These are phyloP conservation scores for Allobates femoralis DNA, from an alignment of 2,797 vertebrate genomes.

Conservation along the genomic window DNA sequence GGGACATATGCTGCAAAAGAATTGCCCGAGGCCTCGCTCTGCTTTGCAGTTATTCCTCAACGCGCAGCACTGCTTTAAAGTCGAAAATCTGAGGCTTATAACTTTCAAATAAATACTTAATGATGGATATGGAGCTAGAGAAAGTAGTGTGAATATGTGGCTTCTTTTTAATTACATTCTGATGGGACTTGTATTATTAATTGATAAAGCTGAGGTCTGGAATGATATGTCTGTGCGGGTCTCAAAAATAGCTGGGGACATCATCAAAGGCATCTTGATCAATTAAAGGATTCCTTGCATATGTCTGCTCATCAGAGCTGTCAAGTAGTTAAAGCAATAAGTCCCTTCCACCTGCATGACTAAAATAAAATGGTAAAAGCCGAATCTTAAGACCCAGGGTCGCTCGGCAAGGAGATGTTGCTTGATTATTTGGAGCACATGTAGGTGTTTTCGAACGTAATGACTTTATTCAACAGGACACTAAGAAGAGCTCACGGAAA, in stretches of 20 bases:
- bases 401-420: conserved; percentile 72
- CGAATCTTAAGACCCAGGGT: not conserved
- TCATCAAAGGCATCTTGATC: conserved; percentile 97
- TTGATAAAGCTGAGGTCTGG: conserved; percentile 93
- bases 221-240: conserved; percentile 86
- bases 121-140: conserved; percentile 87
- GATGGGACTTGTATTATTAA: conserved; percentile 97
- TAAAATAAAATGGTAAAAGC: conserved; percentile 79
- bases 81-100: conserved; percentile 79
- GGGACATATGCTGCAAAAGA: conserved; percentile 79
- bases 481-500: conserved; percentile 80
- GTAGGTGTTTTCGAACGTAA: conserved; percentile 41
- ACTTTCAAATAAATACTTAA: conserved; percentile 98
- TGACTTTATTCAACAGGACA: conserved; percentile 75
- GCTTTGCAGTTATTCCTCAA: conserved; percentile 75
- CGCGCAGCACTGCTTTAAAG: conserved; percentile 80
- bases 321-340: conserved; percentile 87
- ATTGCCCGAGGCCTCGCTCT: conserved; percentile 83
- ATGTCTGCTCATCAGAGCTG: conserved; percentile 94
- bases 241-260: conserved; percentile 91
- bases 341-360: conserved; percentile 82
- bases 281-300: conserved; percentile 94
- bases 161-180: conserved; percentile 94
- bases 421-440: conserved; percentile 72
- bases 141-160: conserved; percentile 89